Base-by-base conservation (phyloP, 2,888 invertebrate genomes). In the Clusia tigrina region DNA sequence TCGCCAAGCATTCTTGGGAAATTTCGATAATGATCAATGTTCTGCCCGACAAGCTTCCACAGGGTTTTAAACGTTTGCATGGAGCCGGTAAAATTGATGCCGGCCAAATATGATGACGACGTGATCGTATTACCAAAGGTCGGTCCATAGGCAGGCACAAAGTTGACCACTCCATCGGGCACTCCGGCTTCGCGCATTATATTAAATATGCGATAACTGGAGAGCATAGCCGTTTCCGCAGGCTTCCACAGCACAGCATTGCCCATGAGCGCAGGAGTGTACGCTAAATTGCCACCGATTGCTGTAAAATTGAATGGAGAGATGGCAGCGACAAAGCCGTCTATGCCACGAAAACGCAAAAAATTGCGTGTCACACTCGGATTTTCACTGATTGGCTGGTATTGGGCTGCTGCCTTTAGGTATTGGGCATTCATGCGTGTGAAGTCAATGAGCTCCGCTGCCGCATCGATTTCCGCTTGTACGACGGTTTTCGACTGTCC, bases 241-340 rank as follows among this genome's bases (percentile, higher is more conserved):
- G 99, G 98, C 82, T 99, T 99, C 98, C 98, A 99, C 54, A 99
- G 76, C 2, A 96, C 94, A 2, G 89, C 89, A 80, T 97, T 98
- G 6, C 98, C 98, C 90, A 93, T 92, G 18, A 94, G 85, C 2
- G 93, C 93, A 0, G 94, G 94, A 0, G 94, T 92, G 77, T 91
- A 94, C 0, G 93, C 91, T 67, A 99, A 87, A 85, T 99, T 98
- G 22, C 96, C 98, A 54, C 97, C 98, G 74, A 99, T 98, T 1
- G 98, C 98, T 10, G 98, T 98, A 81, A 98, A 99, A 85, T 99
- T 99, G 82, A 99, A 99, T 0, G 99, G 99, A 60, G 95, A 93
- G 3, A 99, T 90, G 0, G 98, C 95, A 1, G 98, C 98, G 72
- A 99, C 89, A 82, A 99, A 99, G 5, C 99, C 99, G 85, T 96